Base-by-base conservation (phyloP, 2,113 vertebrate species). In the Tympanuchus pallidicinctus region DNA sequence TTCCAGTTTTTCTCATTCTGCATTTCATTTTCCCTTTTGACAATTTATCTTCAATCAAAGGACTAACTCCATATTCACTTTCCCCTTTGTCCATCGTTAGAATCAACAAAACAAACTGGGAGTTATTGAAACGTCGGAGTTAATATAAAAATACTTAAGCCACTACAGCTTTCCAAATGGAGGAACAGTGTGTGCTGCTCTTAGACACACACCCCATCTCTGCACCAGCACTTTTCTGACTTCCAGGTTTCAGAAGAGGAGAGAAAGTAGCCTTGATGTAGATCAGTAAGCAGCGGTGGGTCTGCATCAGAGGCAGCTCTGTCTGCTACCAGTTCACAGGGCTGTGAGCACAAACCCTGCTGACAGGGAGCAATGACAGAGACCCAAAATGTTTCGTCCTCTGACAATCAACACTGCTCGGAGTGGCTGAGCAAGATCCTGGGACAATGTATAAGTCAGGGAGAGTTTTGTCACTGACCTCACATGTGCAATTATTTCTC, bases 381-480 rank as follows among this genome's bases (percentile, higher is more conserved):
- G 56, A 90, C n/a, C 64, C 69, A 73, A 81, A 45, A 76, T 80
- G 65, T 38, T 95, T 88, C 56, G 83, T 16, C 17, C 75, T 32
- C 1, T 1, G 82, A 90, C 60, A 91, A 90, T 56, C 24, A 52
- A 70, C 38, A 71, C 1, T 60, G 32, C 63, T 92, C 45, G 28
- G 54, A 90, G 89, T 78, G 79, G 70, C 32, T 81, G 74, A 25
- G n/a, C 82, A 92, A 79, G 57, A 90, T 94, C 54, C 45, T 60
- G 45, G 73, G 82, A 83, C 43, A 83, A 93, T 90, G 85, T 64
- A 20, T 66, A 15, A 47, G 34, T 34, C 34, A 79, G 38, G 22
- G 18, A 82, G 67, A 92, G 48, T 65, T 95, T 95, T 96, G 80
- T 72, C 71, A 76, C 57, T 90, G 91, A 93, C 64, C 69, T 94